Evolutionary conservation across 1,140 invertebrate species (phyloP).

Genomic region (Spodoptera frugiperda): DNA sequence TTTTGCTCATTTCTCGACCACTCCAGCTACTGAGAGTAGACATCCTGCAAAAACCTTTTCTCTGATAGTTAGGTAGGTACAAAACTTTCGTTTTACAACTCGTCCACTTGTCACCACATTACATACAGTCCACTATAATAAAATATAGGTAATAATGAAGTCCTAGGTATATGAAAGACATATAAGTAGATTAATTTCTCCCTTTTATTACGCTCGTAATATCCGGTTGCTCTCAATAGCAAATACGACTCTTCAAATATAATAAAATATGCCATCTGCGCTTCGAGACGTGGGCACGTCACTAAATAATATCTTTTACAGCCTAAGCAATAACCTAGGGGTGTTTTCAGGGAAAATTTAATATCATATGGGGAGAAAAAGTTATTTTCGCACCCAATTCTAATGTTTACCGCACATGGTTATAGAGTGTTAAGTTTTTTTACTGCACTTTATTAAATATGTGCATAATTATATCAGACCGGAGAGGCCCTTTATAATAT

Average conservation of each 20-base stretch:
- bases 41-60: no score
- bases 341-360: slow-evolving; percentile 10
- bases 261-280: slow-evolving; percentile 62
- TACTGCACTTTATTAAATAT: no score
- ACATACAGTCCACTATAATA: no score
- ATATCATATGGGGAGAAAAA: background rate
- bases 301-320: slow-evolving; percentile 33
- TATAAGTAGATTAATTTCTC: slow-evolving; percentile 49
- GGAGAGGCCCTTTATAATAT: no score
- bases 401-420: background rate
- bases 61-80: no score
- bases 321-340: slow-evolving; percentile 33
- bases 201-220: slow-evolving; percentile 64
- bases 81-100: no score
- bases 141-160: background rate
- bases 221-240: slow-evolving; percentile 61
- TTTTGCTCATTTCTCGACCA: no score
- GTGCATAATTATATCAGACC: no score
- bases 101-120: no score
- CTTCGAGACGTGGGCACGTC: slow-evolving; percentile 2
- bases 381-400: no score
- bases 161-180: slow-evolving; percentile 31
- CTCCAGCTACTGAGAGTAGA: no score
- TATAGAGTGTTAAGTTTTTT: background rate
- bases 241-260: slow-evolving; percentile 72